phyloP scores from a whole-genome alignment of 2,888 invertebrate genomes.

The Cheilosia vernalis region DNA sequence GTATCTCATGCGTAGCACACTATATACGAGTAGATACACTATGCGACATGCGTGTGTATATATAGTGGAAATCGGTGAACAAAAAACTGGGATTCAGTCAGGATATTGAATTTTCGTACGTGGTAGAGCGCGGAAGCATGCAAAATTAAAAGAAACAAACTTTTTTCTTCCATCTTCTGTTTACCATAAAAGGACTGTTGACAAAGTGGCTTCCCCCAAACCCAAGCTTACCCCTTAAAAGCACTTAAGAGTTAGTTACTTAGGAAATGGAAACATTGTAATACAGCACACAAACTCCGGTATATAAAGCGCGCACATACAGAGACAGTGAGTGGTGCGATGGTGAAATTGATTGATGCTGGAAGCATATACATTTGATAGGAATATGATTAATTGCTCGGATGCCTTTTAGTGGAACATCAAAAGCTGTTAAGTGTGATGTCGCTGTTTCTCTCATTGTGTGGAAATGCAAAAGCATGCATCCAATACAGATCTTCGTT shows the following conservation, averaged over 20 bases:
- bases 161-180: slow-evolving; percentile 28
- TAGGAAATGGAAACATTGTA: slow-evolving; percentile 56
- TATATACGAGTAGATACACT: slow-evolving; percentile 2
- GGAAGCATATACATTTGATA: slow-evolving; percentile 38
- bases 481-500: not conserved
- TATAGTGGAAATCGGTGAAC: not conserved
- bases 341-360: slow-evolving; percentile 71
- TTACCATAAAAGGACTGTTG: slow-evolving; percentile 60
- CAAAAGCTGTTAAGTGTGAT: slow-evolving; percentile 64
- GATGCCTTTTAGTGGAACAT: slow-evolving; percentile 66
- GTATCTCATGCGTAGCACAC: slow-evolving; percentile 63
- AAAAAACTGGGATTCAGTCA: slow-evolving; percentile 41
- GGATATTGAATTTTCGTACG: slow-evolving; percentile 71
- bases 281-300: slow-evolving; percentile 24
- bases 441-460: slow-evolving; percentile 25
- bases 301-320: slow-evolving; percentile 20
- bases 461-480: slow-evolving; percentile 28
- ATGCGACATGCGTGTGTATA: slow-evolving; percentile 16
- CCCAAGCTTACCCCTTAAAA: slow-evolving; percentile 63
- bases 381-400: slow-evolving; percentile 72
- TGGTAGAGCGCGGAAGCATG: slow-evolving; percentile 67
- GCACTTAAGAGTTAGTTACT: slow-evolving; percentile 70
- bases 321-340: slow-evolving; percentile 13
- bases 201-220: slow-evolving; percentile 60
- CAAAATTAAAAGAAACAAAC: slow-evolving; percentile 43